Conservation (phyloP, 2,797 vertebrate genomes). For the Salmo trutta region DNA sequence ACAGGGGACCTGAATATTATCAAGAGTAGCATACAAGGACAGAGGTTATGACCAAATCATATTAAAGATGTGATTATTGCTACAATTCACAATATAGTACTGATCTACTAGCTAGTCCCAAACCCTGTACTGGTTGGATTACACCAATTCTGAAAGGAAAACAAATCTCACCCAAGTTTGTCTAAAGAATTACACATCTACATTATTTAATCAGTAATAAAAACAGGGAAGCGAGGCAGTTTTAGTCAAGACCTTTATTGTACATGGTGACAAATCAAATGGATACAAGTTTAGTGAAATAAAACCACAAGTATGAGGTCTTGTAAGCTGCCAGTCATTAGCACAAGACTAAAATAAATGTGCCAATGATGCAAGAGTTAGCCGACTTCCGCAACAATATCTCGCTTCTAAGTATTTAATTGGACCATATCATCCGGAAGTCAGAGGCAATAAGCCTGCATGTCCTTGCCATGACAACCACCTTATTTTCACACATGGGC, state of each 20-base stretch:
- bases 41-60: background rate
- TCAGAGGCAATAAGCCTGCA: background rate
- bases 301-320: conserved; percentile 3
- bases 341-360: too few species aligned
- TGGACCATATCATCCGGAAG: background rate
- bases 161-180: background rate
- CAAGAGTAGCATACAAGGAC: background rate
- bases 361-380: too few species aligned
- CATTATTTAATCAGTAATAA: background rate
- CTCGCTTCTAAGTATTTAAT: background rate
- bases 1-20: background rate
- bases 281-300: background rate
- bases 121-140: background rate
- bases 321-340: conserved; percentile 3
- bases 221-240: background rate
- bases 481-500: background rate
- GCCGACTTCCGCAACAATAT: too few species aligned
- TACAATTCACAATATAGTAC: background rate
- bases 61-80: background rate
- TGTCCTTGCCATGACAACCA: conserved; percentile 2
- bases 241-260: conserved; percentile 16
- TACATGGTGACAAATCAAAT: conserved; percentile 2
- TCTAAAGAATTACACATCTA: background rate
- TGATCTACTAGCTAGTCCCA: background rate
- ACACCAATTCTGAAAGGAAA: background rate